Conservation (phyloP, 2,888 invertebrate species). For the Acrobasis suavella region DNA sequence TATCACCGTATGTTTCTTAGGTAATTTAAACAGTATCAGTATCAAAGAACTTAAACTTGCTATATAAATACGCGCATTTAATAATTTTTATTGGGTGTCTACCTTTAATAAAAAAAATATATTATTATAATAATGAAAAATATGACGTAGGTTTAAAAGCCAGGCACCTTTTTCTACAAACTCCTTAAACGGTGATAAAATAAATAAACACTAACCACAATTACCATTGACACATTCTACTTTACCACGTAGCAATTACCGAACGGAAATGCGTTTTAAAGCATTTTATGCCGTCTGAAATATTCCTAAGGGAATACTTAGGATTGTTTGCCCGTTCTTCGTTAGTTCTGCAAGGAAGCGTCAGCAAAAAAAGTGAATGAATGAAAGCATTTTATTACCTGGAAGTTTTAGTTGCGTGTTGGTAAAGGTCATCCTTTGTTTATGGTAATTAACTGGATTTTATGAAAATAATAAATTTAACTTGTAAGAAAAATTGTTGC, state of each 20-base stretch:
- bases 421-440: slow-evolving; percentile 1
- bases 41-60: no score
- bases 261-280: slow-evolving; percentile 51
- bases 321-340: slow-evolving; percentile 17
- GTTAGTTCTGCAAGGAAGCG: slow-evolving; percentile 12
- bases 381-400: background rate
- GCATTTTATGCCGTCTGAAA: slow-evolving; percentile 50
- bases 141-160: no score
- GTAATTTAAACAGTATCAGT: no score
- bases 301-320: slow-evolving; percentile 33
- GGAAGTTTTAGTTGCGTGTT: slow-evolving; percentile 1
- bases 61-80: no score
- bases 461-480: background rate
- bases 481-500: background rate
- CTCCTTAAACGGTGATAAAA: background rate
- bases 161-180: background rate
- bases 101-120: no score
- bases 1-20: no score
- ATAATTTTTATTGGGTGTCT: no score
- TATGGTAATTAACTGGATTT: background rate
- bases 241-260: slow-evolving; percentile 44
- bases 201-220: background rate
- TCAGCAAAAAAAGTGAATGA: slow-evolving; percentile 4
- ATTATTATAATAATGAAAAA: no score
- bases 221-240: slow-evolving; percentile 14